Evolutionary conservation across 2,797 vertebrate species (phyloP), one percentile per base, ranked within the genome.

Genomic region (Tympanoctomys barrerae): DNA sequence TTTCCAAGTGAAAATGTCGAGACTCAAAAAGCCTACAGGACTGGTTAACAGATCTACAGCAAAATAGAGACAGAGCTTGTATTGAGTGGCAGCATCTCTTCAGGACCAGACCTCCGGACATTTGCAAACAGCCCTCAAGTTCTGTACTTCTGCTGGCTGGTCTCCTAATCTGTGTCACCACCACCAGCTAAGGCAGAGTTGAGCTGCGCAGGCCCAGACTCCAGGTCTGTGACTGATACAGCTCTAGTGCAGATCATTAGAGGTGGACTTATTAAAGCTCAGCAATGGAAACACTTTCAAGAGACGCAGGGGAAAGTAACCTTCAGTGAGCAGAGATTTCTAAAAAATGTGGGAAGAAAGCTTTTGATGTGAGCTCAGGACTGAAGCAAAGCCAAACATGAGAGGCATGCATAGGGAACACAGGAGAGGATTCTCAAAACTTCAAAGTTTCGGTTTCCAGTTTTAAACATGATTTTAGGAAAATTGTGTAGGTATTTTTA

Each of bases 291-390:
- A 39, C 26, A 3, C 75, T 95, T 90, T 84, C 86, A 94, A 87
- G 59, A 24, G 26, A 8, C 8, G 6, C 13, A 57, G 46, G 42
- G 42, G 92, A 85, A 75, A 21, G 52, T 59, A 77, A 9, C 49
- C n/a, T 59, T 3, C 7, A 24, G 7, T 57, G 0, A 1, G 13
- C 13, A 57, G 42, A 0, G 0, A 68, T 46, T 31, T 46, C 59
- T 92, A 39, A 89, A 94, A 39, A 28, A 42, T 19, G 89, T 85
- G 94, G 79, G 75, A 82, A 85, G 36, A 16, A 26, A 59, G 4
- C 2, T 46, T 33, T 79, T 94, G 52, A 22, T 71, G 5, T 54
- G 52, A 28, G 28, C 0, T 31, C 9, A 9, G 68, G 21, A 33
- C 0, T 39, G 31, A 18, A 66, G 24, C 62, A 86, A 4, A 33